Evolutionary conservation across 1,140 invertebrate genomes (phyloP), one percentile per base, ranked within the genome.

Genomic region (Callitettix versicolor): DNA sequence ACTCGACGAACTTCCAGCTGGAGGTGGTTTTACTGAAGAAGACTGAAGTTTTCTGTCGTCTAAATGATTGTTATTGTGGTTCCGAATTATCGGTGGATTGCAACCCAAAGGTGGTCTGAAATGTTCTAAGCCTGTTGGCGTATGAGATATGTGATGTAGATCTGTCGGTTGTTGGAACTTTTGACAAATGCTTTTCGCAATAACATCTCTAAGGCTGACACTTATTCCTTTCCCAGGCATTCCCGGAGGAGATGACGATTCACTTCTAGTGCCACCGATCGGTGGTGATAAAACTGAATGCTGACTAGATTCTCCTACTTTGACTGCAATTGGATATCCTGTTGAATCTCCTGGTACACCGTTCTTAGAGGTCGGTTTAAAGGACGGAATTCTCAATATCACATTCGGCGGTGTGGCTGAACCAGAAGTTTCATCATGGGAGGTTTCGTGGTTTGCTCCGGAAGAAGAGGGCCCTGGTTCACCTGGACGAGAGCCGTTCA

Each of bases 371-470:
- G 75, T 77, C 18, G 86, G 85, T 67, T 86, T 88, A 73, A 86
- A 93, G 79, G 87, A 91, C 78, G 90, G 90, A 85, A 93, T 90
- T 74, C 88, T 90, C 63, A 91, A 78, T 73, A 92, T 91, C 67
- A 87, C 81, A 69, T 76, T 75, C 61, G 74, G 68, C 54, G 75
- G 71, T 55, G 54, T 56, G 24, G 30, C 48, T 12, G 56, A 53
- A 20, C 47, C 53, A 41, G 51, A 42, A 11, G 55, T 51, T 11
- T 57, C 53, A 6, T 60, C 56, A 14, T 57, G 42, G 22, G 53
- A 33, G n/a, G n/a, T 48, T 18, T 15, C 42, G 22, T 47, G 43
- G 26, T 21, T 48, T 24, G 24, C 24, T 38, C 34, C 7, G 15
- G 51, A 53, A 34, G 52, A 56, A 21, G 61, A 61, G 36, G 40